These are phyloP conservation scores for Lasius fuliginosus DNA, from an alignment of 2,888 invertebrate genomes.

Conservation along the genomic window DNA sequence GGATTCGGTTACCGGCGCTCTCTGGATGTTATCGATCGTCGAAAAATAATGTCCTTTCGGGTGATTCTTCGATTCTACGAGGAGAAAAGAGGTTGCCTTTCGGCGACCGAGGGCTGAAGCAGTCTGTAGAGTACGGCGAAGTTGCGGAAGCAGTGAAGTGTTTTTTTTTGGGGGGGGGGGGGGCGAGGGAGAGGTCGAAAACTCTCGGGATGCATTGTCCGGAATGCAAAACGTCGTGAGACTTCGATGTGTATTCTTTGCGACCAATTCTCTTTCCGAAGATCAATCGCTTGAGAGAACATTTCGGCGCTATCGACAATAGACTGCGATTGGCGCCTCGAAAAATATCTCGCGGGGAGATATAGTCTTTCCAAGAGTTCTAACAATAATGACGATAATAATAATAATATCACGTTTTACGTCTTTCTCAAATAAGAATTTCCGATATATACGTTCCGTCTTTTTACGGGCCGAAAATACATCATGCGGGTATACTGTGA, in stretches of 20 bases:
- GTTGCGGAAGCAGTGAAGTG: conserved; percentile 10
- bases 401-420: background rate
- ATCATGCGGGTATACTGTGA: background rate
- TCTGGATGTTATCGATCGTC: conserved; percentile 52
- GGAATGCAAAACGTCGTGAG: conserved; percentile 24
- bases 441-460: background rate
- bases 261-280: background rate
- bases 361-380: background rate
- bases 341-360: background rate
- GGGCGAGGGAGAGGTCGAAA: conserved; percentile 3
- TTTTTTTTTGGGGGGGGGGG: background rate
- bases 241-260: background rate
- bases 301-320: background rate
- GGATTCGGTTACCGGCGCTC: conserved; percentile 41
- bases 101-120: background rate
- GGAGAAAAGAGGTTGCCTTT: conserved; percentile 14
- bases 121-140: background rate
- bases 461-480: background rate
- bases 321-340: background rate
- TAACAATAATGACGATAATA: background rate
- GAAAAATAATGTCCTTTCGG: conserved; percentile 48
- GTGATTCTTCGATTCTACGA: conserved; percentile 12
- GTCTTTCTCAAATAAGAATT: background rate
- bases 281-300: background rate
- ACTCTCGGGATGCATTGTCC: conserved; percentile 28